Percentiles rank a stretch among this genome's conserved stretches.
Conservation (phyloP, 1,140 invertebrate species). For the Oppia nitens region DNA sequence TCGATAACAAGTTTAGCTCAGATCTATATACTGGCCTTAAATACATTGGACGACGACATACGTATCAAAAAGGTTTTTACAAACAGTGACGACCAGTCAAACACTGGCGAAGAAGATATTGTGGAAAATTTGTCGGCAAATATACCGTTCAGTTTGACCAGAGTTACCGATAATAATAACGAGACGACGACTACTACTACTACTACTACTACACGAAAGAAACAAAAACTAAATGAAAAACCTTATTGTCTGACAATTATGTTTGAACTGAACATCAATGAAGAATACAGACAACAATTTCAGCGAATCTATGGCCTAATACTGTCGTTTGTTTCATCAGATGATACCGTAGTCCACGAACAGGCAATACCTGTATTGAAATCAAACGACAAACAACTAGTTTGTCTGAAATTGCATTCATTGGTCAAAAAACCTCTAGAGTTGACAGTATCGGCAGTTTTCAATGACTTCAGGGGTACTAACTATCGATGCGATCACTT, state of each 20-base stretch:
- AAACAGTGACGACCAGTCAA: slow-evolving; percentile 4
- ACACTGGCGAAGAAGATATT: slow-evolving; percentile 4
- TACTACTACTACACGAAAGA: not conserved
- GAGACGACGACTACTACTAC: slow-evolving; percentile 4
- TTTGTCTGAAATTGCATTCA: not conserved
- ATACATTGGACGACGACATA: slow-evolving; percentile 10
- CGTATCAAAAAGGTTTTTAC: slow-evolving; percentile 12
- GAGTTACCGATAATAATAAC: not conserved
- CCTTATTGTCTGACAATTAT: not conserved
- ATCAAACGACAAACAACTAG: not conserved
- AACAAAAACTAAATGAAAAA: not conserved
- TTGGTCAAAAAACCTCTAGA: not conserved
- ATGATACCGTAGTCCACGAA: not conserved
- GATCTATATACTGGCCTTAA: slow-evolving; percentile 14
- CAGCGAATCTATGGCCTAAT: slow-evolving; percentile 3
- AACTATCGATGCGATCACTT: slow-evolving; percentile 6
- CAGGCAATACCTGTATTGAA: not conserved
- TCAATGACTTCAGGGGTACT: slow-evolving; percentile 3
- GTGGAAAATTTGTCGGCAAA: no score
- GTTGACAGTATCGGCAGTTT: not conserved
- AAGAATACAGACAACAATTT: not conserved
- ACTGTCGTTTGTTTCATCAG: not conserved
- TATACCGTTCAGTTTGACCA: not conserved
- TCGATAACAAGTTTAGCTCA: slow-evolving; percentile 14
- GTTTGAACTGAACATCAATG: slow-evolving; percentile 1